A percentile compares a stretch with the other conserved stretches of the same genome.
Evolutionary conservation across 2,888 invertebrate genomes (phyloP).

Genomic region (Microctonus brassicae): DNA sequence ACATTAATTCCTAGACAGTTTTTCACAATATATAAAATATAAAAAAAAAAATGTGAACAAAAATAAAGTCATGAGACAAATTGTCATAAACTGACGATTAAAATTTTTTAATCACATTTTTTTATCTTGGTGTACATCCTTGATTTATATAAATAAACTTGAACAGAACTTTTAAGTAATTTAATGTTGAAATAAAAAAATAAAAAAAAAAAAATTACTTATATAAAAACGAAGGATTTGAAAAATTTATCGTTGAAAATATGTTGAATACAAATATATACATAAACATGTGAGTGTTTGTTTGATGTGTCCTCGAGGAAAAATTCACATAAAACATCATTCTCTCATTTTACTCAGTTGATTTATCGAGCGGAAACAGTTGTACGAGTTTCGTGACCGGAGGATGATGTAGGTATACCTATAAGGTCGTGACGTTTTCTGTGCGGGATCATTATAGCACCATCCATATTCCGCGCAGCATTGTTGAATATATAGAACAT

Average conservation of each 20-base stretch:
- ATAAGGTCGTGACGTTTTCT: slow-evolving; percentile 9
- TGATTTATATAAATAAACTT: background rate
- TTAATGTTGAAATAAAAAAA: too few species aligned
- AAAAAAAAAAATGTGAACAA: background rate
- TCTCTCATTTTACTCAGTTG: background rate
- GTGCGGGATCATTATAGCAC: background rate
- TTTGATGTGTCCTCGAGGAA: background rate
- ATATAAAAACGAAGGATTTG: background rate
- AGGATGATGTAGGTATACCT: slow-evolving; percentile 11
- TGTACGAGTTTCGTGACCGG: slow-evolving; percentile 3
- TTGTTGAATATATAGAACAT: background rate
- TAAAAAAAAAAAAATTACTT: too few species aligned
- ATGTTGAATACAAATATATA: background rate
- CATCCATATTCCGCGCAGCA: background rate
- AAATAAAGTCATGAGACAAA: background rate
- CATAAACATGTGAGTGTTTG: background rate
- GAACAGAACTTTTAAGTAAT: background rate
- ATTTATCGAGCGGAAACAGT: slow-evolving; percentile 18
- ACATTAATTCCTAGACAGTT: slow-evolving; percentile 23
- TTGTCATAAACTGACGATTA: background rate
- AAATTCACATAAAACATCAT: background rate
- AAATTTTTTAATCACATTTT: background rate
- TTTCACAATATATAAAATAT: background rate
- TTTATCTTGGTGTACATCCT: background rate
- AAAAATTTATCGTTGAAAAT: background rate